A percentile compares a stretch with the other conserved stretches of the same genome.
Conservation (phyloP, 53 echinoderm and acorn worm species). For the Arbacia lixula region DNA sequence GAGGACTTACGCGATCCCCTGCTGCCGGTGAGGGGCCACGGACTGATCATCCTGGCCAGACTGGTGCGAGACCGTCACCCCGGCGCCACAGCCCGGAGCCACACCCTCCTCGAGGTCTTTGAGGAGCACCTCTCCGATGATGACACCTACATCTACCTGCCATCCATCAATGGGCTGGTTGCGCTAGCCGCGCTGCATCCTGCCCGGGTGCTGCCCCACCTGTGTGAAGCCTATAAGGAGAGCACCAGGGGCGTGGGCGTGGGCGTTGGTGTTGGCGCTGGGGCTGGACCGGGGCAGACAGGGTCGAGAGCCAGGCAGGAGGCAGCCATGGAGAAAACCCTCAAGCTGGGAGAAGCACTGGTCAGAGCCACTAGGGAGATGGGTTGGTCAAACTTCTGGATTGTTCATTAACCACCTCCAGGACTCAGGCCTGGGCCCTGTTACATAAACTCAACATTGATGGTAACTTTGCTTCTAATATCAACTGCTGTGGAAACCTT, state of each 20-base stretch:
- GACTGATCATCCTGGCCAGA: constrained; percentile 71
- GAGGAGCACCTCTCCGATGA: constrained; percentile 85
- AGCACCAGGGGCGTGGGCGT: no score
- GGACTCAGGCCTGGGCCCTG: no score
- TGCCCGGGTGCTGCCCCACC: constrained; percentile 70
- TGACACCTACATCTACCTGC: constrained; percentile 91
- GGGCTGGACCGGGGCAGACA: constrained; percentile 1
- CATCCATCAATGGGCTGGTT: constrained; percentile 82
- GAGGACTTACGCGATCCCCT: constrained; percentile 90
- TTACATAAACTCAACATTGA: no score
- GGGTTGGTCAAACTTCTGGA: no score
- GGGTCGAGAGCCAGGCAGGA: constrained; percentile 22
- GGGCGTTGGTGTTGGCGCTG: no score
- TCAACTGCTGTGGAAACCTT: no score
- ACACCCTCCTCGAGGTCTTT: constrained; percentile 74
- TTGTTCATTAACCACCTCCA: no score
- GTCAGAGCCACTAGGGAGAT: constrained; percentile 81
- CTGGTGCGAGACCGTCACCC: constrained; percentile 71
- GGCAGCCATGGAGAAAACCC: constrained; percentile 69
- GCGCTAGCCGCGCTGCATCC: constrained; percentile 77
- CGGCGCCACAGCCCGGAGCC: constrained; percentile 75
- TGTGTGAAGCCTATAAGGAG: constrained; percentile 71
- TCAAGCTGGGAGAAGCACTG: constrained; percentile 94
- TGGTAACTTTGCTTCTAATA: no score
- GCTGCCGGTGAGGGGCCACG: constrained; percentile 86